Conservation (phyloP, 2,113 vertebrate genomes). For the Pangasianodon gigas region DNA sequence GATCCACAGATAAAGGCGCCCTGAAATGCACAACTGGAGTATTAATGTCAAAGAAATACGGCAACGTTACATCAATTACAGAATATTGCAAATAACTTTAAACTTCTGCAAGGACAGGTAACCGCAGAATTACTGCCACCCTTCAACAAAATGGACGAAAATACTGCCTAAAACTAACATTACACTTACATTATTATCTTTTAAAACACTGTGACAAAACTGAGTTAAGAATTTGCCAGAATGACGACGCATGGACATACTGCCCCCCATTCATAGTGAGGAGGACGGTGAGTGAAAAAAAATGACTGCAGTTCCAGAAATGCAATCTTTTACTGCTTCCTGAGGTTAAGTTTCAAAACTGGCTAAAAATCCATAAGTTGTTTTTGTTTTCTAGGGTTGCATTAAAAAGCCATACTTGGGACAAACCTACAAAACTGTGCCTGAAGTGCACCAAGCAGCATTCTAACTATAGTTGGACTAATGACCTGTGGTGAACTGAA, state of each 20-base stretch:
- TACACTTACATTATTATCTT: not conserved
- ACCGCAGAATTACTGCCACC: not conserved
- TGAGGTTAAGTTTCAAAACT: not conserved
- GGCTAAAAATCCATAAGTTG: not conserved
- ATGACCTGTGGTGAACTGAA: not conserved
- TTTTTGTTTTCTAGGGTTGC: not conserved
- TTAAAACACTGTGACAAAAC: not conserved
- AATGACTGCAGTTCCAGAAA: not conserved
- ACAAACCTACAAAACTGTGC: not conserved
- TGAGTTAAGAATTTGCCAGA: not conserved
- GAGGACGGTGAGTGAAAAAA: not conserved
- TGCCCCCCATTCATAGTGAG: not conserved
- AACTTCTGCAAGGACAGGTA: not conserved
- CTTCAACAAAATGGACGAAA: not conserved
- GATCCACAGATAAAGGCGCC: slow-evolving; percentile 77
- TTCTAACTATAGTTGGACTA: not conserved
- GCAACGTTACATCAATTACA: not conserved
- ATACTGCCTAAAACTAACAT: not conserved
- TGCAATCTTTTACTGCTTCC: not conserved
- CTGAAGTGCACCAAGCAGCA: not conserved
- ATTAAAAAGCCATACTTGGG: not conserved
- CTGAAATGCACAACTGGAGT: slow-evolving; percentile 59
- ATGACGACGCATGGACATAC: not conserved
- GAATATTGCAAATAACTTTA: not conserved
- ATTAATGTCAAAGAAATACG: not conserved